Percentiles rank a stretch among this genome's conserved stretches.
Conservation (phyloP, 2,113 vertebrate species). For the Triplophysa siluroides region DNA sequence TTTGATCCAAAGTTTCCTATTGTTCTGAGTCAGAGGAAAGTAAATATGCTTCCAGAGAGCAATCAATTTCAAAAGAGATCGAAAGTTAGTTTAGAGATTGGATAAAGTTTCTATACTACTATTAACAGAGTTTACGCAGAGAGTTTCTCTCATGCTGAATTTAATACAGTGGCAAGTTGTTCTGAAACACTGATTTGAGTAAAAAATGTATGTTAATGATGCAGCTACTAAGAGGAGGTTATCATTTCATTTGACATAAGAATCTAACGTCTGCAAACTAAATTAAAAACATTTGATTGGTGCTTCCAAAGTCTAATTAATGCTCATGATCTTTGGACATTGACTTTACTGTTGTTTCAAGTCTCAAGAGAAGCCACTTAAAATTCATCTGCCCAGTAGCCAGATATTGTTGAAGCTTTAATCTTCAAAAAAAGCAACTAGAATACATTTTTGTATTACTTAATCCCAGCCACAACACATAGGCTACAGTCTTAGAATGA, state of each 20-base stretch:
- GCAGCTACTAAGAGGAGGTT: neutral
- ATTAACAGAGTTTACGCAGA: neutral
- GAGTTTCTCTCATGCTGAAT: constrained; percentile 3
- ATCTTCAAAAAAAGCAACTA: no score
- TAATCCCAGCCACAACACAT: no score
- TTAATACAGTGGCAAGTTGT: neutral
- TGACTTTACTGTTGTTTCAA: no score
- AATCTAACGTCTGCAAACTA: neutral
- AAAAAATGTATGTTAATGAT: neutral
- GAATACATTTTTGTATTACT: no score
- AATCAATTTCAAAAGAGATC: constrained; percentile 3
- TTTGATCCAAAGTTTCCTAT: neutral
- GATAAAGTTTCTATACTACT: constrained; percentile 5
- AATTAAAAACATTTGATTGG: neutral
- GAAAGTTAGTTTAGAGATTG: neutral
- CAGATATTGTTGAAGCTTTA: no score
- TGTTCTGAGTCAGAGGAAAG: constrained; percentile 2
- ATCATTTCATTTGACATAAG: neutral
- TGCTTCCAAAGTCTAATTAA: no score
- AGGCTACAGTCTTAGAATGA: no score
- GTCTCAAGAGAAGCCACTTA: no score
- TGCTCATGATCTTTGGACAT: no score
- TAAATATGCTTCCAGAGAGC: neutral
- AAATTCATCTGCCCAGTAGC: no score
- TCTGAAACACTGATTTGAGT: neutral